A percentile compares a stretch with the other conserved stretches of the same genome.
Conservation (phyloP, 2,797 vertebrate species). For the Prionace glauca region DNA sequence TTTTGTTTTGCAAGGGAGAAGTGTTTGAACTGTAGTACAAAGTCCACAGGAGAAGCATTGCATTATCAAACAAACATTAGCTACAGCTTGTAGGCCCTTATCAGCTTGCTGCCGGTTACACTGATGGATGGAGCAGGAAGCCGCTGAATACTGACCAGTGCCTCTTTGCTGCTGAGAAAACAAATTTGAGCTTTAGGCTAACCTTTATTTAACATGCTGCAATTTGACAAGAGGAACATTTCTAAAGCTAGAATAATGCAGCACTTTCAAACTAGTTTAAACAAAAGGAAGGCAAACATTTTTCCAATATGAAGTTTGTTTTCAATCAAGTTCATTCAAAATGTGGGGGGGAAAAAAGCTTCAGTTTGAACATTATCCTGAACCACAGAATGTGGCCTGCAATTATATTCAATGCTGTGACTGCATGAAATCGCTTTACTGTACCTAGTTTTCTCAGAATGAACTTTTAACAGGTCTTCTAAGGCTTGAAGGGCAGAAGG, state of each 20-base stretch:
- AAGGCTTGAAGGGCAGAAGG: not conserved
- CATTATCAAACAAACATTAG: not conserved
- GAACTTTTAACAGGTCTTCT: not conserved
- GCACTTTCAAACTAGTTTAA: not conserved
- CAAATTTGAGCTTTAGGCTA: not conserved
- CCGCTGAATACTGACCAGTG: not conserved
- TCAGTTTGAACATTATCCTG: not conserved
- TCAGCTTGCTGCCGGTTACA: not conserved
- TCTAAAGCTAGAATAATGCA: not conserved
- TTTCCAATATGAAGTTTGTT: not conserved
- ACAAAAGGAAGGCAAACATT: too few relatives aligned
- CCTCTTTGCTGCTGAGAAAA: constrained; percentile 24
- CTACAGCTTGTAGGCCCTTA: not conserved
- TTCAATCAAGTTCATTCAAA: not conserved
- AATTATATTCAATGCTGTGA: not conserved
- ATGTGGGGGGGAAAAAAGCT: not conserved
- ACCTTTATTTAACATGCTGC: not conserved
- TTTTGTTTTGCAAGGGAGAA: too few relatives aligned
- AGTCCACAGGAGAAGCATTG: not conserved
- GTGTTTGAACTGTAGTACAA: not conserved
- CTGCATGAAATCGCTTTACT: not conserved
- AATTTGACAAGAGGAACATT: not conserved
- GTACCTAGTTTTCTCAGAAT: not conserved
- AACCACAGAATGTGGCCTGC: not conserved
- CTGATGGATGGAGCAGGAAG: constrained; percentile 18